A percentile compares a stretch with the other conserved stretches of the same genome.
Conservation (phyloP, 2,888 invertebrate species). For the Cataglyphis albicans region DNA sequence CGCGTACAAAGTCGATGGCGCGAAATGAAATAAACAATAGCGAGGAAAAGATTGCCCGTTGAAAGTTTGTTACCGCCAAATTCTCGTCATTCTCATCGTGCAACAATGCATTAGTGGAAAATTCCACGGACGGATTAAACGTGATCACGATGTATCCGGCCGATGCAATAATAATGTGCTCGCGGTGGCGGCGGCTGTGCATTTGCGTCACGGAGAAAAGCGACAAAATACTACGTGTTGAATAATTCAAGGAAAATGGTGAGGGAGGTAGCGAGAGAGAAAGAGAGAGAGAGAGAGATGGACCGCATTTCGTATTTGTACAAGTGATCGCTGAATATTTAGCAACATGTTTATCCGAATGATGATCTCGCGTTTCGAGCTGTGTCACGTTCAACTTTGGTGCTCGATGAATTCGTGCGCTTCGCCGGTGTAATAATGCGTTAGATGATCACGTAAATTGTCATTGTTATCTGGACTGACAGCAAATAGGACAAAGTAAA, state of each 20-base stretch:
- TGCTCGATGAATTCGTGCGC: conserved; percentile 26
- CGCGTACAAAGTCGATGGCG: neutral
- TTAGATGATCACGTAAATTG: conserved; percentile 18
- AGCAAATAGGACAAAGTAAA: neutral
- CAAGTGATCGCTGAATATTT: conserved; percentile 76
- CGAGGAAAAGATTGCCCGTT: neutral
- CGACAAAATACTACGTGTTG: conserved; percentile 64
- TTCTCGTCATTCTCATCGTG: neutral
- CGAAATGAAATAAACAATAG: neutral
- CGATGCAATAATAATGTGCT: conserved; percentile 15
- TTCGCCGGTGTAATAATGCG: conserved; percentile 10
- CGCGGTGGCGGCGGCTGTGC: conserved; percentile 5
- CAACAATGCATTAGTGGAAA: conserved; percentile 37
- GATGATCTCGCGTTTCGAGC: conserved; percentile 68
- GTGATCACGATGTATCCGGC: conserved; percentile 11
- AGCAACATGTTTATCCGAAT: conserved; percentile 75
- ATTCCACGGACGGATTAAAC: conserved; percentile 38
- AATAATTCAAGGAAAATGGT: conserved; percentile 65
- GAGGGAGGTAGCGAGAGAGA: neutral
- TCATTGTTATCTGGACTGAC: neutral
- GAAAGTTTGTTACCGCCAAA: conserved; percentile 17
- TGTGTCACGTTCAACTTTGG: conserved; percentile 52
- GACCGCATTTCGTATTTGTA: conserved; percentile 61
- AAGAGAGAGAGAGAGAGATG: conserved; percentile 9
- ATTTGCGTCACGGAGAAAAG: conserved; percentile 42